Evolutionary conservation across 2,113 vertebrate species (phyloP).

Genomic region (Brienomyrus brachyistius): DNA sequence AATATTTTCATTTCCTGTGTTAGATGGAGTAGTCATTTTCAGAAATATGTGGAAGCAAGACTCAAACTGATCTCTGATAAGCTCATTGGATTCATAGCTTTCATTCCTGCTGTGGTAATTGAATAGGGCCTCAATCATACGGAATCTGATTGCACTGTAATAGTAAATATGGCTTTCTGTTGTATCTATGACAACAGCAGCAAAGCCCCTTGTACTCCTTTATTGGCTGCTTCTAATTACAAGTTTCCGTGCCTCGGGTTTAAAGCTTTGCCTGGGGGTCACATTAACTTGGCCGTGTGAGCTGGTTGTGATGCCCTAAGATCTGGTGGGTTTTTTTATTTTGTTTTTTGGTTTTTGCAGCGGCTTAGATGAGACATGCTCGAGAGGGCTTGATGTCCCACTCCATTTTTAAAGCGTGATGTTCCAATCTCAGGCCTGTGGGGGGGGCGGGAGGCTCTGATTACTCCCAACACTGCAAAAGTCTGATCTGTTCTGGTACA

Average conservation of each 20-base stretch:
- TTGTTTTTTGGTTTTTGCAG: not conserved
- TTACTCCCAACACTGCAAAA: not conserved
- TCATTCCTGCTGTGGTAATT: not conserved
- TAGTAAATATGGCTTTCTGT: conserved; percentile 2
- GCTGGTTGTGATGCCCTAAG: not conserved
- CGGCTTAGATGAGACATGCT: not conserved
- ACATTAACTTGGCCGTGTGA: not conserved
- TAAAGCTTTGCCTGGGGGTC: not conserved
- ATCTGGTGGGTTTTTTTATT: not conserved
- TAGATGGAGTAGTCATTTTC: not conserved
- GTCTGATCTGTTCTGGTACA: not conserved
- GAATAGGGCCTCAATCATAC: not conserved
- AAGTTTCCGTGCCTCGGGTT: not conserved
- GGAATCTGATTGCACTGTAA: not conserved
- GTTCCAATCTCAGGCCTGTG: not conserved
- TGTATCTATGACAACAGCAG: conserved; percentile 10
- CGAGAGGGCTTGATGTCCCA: not conserved
- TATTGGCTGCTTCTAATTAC: not conserved
- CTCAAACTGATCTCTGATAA: not conserved
- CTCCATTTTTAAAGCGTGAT: not conserved
- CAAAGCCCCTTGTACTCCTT: not conserved
- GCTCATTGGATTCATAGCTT: not conserved
- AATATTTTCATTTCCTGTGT: not conserved
- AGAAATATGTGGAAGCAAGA: not conserved
- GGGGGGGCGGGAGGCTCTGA: not conserved